Evolutionary conservation across 2,113 vertebrate genomes (phyloP), one percentile per base, ranked within the genome.

Genomic region (Stigmatopora argus): DNA sequence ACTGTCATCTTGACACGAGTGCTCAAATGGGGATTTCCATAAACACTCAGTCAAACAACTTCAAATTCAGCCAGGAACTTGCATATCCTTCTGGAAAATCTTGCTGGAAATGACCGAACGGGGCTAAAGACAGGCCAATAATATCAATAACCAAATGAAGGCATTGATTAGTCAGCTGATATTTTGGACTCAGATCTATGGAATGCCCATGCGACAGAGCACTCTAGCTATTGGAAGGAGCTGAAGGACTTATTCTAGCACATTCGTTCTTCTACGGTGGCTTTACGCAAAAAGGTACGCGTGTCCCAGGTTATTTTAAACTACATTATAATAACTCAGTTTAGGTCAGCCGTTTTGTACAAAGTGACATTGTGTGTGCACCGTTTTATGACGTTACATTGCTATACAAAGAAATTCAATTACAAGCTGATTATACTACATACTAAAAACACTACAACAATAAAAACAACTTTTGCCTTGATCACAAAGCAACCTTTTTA

Each of bases 1-100:
- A 78, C 79, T 71, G 74, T 90, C 90, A 88, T 47, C 61, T 72
- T 79, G 76, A 83, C 82, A 73, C 74, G 69, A 64, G 69, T 41
- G 46, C 69, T 79, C 45, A 72, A 78, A 63, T 44, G 65, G 59
- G 65, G 73, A 77, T 19, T 48, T 73, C 62, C 69, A 67, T 46
- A 78, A 51, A 80, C 59, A 77, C 67, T 69, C 58, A 63, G 11
- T 66, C 62, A 80, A 23, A 74, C 67, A 56, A 31, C 51, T 64
- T 64, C 69, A 71, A 56, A 78, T 51, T 60, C 56, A 66, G 45
- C 55, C 48, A 62, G 51, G 65, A 56, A 62, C 52, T 76, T 73
- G 72, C 48, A 70, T 21, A 18, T 3, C 13, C 14, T 34, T 44
- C 46, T 5, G 26, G 49, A 46, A 61, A 74, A 69, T 65, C 53